phyloP scores from a whole-genome alignment of 2,113 vertebrate species.

The Notarius lentiginosus region DNA sequence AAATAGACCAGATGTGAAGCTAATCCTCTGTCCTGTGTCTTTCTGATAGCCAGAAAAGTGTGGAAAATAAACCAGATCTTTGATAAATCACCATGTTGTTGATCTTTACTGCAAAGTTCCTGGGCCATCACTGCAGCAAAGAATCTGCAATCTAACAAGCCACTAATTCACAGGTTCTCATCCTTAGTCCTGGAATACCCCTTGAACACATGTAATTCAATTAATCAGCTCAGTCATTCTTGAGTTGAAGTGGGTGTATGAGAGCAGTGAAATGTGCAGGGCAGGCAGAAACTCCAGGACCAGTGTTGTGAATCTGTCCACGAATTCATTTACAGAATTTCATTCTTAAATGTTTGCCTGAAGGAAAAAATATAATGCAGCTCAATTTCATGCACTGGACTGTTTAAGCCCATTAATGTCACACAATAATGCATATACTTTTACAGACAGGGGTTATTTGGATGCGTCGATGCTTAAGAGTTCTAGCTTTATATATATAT shows the following conservation, averaged over 20 bases:
- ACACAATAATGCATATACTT: not conserved
- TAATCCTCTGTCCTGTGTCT: not conserved
- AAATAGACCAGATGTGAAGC: not conserved
- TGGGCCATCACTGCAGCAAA: not conserved
- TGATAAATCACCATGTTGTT: not conserved
- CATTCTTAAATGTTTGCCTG: not conserved
- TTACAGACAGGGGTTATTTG: not conserved
- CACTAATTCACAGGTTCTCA: not conserved
- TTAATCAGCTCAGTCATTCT: not conserved
- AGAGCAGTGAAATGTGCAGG: not conserved
- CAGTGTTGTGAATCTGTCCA: not conserved
- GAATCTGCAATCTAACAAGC: not conserved
- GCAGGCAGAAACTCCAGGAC: not conserved
- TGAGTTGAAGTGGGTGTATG: not conserved
- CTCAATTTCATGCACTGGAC: not conserved
- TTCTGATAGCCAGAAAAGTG: not conserved
- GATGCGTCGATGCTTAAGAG: not conserved
- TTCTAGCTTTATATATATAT: not conserved
- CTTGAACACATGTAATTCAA: not conserved
- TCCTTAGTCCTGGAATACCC: not conserved
- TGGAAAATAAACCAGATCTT: not conserved
- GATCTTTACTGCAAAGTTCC: not conserved
- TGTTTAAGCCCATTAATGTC: not conserved
- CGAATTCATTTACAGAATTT: not conserved
- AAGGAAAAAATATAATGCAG: not conserved